phyloP scores from a whole-genome alignment of 2,888 invertebrate species.

The Ischnura elegans region DNA sequence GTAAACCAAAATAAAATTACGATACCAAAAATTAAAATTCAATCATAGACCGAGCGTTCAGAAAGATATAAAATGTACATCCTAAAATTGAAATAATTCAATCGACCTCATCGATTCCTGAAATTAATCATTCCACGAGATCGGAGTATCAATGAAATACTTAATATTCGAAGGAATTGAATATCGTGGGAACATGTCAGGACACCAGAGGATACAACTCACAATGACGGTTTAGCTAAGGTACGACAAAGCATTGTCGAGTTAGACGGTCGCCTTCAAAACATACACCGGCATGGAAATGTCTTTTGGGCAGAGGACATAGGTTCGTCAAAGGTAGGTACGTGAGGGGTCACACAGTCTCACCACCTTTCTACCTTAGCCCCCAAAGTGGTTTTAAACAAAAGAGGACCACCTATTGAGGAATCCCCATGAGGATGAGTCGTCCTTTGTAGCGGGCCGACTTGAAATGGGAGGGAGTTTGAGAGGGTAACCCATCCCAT shows the following conservation, averaged over 20 bases:
- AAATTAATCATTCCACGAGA: no score
- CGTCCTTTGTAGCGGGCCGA: not conserved
- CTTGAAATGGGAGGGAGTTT: not conserved
- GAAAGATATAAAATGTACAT: no score
- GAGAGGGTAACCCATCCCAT: not conserved
- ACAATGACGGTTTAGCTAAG: conserved; percentile 34
- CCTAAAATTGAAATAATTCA: no score
- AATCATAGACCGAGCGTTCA: no score
- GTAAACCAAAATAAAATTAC: no score
- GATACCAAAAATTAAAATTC: no score
- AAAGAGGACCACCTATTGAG: conserved; percentile 10
- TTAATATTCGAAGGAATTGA: no score
- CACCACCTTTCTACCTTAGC: no score
- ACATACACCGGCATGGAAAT: not conserved
- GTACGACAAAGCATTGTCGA: no score
- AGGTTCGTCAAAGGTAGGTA: not conserved
- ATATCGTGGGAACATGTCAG: conserved; percentile 18
- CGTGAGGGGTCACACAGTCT: not conserved
- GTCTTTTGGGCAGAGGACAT: not conserved
- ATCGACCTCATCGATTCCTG: no score
- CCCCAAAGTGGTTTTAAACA: not conserved
- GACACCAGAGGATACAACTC: not conserved
- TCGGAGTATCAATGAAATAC: no score
- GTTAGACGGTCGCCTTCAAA: not conserved
- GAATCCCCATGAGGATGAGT: not conserved